Base-by-base conservation (phyloP, 2,113 vertebrate species). In the Centropristis striata region DNA sequence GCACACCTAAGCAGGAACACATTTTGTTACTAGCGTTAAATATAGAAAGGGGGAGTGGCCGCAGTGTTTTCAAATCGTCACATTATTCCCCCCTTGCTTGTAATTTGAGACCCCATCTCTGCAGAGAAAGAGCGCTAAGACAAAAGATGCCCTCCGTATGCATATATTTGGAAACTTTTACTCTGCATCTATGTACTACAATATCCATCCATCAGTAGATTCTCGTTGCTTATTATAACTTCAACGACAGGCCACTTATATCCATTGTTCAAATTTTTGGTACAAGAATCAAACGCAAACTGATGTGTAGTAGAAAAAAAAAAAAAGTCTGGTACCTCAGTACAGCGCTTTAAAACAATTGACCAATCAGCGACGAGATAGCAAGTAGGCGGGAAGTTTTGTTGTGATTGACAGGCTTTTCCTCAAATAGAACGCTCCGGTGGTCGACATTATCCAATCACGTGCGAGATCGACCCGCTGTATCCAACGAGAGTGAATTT, bases 401-500 rank as follows among this genome's bases (percentile, higher is more conserved):
- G 0, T 1, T 0, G 3, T 3, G 74, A 92, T 71, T 66, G 94
- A 88, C 79, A 63, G 1, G 8, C 1, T 0, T 0, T 2, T 50
- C 0, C 3, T 63, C 88, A 85, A 93, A 93, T 93, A 3, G 49
- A 2, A 66, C 28, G 0, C 4, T 3, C 20, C 44, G 1, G 4
- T 41, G 15, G 36, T 46, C 2, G 51, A 65, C 7, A 1, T 61
- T 3, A 74, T 13, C 93, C 93, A 94, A 94, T 94, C 54, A 13
- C 0, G 23, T 51, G 60, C 27, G 15, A 21, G 68, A 54, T 69
- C n/a, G 70, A 75, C 15, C 51, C 64, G 55, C 71, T 47, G 88
- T 70, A 73, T 83, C 89, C 85, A 88, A 92, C 86, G 74, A 87
- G 75, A 92, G 88, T 89, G 77, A 75, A 81, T 81, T 93, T 91